A percentile compares a stretch with the other conserved stretches of the same genome.
Conservation (phyloP, 2,888 invertebrate species). For the Helobdella robusta region DNA sequence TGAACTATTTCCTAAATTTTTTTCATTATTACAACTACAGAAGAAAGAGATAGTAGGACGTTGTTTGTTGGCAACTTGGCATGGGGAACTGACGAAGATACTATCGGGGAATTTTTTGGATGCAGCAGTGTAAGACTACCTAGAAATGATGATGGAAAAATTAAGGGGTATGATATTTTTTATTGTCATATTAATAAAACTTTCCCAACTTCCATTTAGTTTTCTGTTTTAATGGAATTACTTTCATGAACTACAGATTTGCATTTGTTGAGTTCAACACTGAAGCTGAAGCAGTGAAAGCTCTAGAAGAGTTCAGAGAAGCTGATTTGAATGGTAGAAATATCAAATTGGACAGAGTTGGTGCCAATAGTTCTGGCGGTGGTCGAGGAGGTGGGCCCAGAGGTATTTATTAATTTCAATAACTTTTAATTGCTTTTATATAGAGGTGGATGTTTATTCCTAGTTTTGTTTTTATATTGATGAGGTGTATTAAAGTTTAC, state of each 20-base stretch:
- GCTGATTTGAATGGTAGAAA: conserved; percentile 18
- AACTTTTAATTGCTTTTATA: no score
- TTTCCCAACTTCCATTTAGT: no score
- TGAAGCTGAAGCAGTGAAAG: conserved; percentile 11
- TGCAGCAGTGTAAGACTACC: conserved; percentile 18
- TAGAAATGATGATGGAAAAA: conserved; percentile 26
- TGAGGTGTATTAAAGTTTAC: no score
- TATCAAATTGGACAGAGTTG: conserved; percentile 12
- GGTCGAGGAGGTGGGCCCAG: conserved; percentile 20
- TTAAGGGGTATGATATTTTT: conserved; percentile 17
- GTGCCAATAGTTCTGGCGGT: conserved; percentile 12
- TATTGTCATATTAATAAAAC: neutral
- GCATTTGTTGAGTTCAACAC: conserved; percentile 20
- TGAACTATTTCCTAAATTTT: neutral
- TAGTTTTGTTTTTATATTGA: no score
- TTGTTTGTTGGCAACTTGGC: conserved; percentile 23
- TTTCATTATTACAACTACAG: conserved; percentile 7
- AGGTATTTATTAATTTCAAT: no score
- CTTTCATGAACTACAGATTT: neutral
- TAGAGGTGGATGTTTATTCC: no score
- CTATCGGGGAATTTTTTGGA: conserved; percentile 19
- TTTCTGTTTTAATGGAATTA: no score
- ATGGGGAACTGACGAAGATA: conserved; percentile 24
- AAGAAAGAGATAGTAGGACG: conserved; percentile 18
- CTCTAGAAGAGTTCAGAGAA: conserved; percentile 9